Conservation (phyloP, 2,113 vertebrate species). For the Peromyscus maniculatus region DNA sequence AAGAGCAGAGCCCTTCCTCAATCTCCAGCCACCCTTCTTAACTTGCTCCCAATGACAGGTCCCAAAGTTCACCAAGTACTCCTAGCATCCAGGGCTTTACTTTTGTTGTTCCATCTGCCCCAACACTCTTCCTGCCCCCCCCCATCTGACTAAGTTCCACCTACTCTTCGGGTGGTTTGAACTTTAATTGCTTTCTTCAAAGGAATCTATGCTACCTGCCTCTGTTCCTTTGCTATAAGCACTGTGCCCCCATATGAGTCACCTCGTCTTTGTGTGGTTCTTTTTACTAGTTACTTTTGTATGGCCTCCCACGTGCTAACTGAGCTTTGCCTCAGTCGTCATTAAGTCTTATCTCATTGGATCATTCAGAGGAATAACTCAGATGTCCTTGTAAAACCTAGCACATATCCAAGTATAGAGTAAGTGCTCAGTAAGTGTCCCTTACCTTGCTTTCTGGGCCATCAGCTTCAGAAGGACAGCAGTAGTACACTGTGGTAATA, state of each 20-base stretch:
- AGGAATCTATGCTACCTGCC: background rate
- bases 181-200: background rate
- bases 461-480: background rate
- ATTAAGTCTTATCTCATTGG: background rate
- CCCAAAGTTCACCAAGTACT: background rate
- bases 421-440: slow-evolving; percentile 8
- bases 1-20: background rate
- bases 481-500: background rate
- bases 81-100: background rate
- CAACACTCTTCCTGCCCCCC: background rate
- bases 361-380: slow-evolving; percentile 41
- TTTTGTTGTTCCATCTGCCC: background rate
- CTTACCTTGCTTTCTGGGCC: background rate
- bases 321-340: background rate
- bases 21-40: background rate
- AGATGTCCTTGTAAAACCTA: background rate
- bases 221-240: background rate
- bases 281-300: background rate
- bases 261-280: background rate
- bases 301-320: background rate
- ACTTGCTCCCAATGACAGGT: background rate
- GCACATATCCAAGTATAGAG: background rate
- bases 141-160: background rate
- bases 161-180: background rate
- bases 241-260: no score